phyloP scores from a whole-genome alignment of 2,888 invertebrate species.

The Argyresthia goedartella region DNA sequence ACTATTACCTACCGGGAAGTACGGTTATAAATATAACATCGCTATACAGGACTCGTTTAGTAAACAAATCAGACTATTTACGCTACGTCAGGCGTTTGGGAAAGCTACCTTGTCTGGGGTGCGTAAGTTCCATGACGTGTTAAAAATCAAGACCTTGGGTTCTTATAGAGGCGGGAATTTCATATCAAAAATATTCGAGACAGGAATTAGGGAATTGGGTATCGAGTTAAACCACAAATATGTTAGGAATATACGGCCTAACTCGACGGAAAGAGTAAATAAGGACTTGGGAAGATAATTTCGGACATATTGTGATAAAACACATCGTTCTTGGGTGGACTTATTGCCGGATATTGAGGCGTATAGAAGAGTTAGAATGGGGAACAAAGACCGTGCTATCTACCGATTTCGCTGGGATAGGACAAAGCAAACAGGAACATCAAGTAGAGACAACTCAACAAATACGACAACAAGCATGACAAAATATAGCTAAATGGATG shows the following conservation, averaged over 20 bases:
- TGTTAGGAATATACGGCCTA: conserved; percentile 2
- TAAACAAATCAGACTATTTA: conserved; percentile 1
- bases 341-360: too few species aligned
- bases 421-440: neutral
- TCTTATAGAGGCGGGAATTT: neutral
- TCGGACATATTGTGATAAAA: too few species aligned
- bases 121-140: too few species aligned
- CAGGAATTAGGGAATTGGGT: neutral
- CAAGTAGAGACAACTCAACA: neutral
- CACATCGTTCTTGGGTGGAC: too few species aligned
- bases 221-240: neutral
- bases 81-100: neutral
- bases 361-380: neutral
- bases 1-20: too few species aligned
- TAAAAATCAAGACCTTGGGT: neutral
- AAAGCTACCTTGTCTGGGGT: neutral
- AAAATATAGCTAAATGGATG: neutral
- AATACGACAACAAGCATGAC: too few species aligned
- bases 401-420: neutral
- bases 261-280: conserved; percentile 7
- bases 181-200: neutral
- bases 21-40: too few species aligned
- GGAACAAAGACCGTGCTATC: neutral
- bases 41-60: conserved; percentile 1
- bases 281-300: too few species aligned